Percentiles rank a stretch among this genome's conserved stretches.
Evolutionary conservation across 2,113 vertebrate species (phyloP).

Genomic region (Regulus satrapa): DNA sequence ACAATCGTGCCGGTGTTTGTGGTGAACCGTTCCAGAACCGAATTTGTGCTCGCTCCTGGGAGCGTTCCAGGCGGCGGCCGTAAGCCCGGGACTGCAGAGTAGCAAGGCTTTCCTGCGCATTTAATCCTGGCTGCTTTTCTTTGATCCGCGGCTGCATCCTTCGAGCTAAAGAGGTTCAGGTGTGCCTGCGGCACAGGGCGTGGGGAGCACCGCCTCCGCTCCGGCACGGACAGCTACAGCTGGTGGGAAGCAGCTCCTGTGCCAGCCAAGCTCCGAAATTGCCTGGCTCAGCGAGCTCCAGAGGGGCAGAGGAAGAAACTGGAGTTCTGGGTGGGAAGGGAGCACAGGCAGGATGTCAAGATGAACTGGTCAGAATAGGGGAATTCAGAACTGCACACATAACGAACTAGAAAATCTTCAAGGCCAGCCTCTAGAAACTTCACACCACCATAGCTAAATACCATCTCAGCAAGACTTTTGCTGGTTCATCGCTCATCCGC

Average conservation of each 20-base stretch:
- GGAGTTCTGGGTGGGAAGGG: not conserved
- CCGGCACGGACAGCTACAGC: too few species aligned
- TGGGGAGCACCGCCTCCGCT: rapidly evolving
- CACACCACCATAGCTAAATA: not conserved
- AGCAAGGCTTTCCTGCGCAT: rapidly evolving
- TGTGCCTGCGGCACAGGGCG: rapidly evolving
- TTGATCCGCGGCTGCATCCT: rapidly evolving
- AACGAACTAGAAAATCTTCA: not conserved
- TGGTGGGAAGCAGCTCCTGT: not conserved
- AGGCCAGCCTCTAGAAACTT: not conserved
- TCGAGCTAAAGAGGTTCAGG: not conserved
- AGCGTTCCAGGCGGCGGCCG: rapidly evolving
- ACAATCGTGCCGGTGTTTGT: rapidly evolving
- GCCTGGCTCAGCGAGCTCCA: not conserved
- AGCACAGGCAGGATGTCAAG: not conserved
- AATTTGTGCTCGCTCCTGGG: not conserved
- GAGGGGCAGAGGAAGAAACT: not conserved
- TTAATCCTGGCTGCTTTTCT: rapidly evolving
- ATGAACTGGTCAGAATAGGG: not conserved
- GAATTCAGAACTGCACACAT: not conserved
- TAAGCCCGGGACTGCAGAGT: rapidly evolving
- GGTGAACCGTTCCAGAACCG: rapidly evolving
- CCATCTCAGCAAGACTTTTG: not conserved
- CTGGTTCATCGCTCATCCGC: rapidly evolving
- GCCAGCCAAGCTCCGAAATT: not conserved